These are phyloP conservation scores for Lagopus leucura DNA, from an alignment of 2,113 vertebrate species.

Conservation along the genomic window DNA sequence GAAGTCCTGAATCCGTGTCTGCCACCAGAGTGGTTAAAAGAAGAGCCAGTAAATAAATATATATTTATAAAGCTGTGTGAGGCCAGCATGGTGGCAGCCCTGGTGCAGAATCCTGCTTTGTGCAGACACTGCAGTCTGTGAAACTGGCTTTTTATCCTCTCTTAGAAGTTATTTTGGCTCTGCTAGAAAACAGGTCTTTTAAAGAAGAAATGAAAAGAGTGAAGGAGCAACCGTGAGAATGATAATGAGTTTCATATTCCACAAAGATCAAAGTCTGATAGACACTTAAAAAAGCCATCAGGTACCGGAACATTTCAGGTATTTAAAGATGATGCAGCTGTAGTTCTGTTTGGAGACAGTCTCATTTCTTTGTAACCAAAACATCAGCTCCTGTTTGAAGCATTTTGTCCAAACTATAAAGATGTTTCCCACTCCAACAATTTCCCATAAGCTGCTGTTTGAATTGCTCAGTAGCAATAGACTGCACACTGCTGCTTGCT, in stretches of 20 bases:
- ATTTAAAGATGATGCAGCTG: neutral
- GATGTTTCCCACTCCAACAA: neutral
- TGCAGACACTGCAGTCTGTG: neutral
- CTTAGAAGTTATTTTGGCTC: neutral
- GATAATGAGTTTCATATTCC: neutral
- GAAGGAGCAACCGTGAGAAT: neutral
- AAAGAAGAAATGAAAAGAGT: rapidly evolving
- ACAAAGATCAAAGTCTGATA: neutral
- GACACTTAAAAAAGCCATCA: neutral
- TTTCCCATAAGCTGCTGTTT: neutral
- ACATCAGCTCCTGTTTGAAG: neutral
- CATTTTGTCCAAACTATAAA: rapidly evolving
- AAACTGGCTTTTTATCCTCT: neutral
- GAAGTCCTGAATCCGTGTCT: neutral
- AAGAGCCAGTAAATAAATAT: neutral
- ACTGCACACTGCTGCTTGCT: neutral
- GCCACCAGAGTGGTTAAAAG: neutral
- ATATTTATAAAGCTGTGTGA: neutral
- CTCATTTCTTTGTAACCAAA: neutral
- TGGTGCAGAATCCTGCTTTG: neutral
- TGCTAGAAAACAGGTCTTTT: neutral
- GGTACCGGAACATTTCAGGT: neutral
- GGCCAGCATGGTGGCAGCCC: neutral
- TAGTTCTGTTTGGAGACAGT: neutral
- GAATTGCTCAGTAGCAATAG: neutral